Conservation (phyloP, 2,888 invertebrate species). For the Oegoconia quadripuncta region DNA sequence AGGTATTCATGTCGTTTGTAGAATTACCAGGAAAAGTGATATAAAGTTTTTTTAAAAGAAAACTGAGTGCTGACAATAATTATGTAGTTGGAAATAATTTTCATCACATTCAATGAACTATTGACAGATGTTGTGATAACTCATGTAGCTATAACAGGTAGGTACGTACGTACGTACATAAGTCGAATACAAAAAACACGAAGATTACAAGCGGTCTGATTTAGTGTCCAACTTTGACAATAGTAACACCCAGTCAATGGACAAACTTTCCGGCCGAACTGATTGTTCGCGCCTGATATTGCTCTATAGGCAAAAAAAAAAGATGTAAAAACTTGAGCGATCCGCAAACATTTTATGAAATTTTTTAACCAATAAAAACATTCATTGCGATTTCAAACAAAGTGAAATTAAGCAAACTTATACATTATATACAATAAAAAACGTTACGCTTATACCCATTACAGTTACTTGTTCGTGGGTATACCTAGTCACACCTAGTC, state of each 20-base stretch:
- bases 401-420: too few species aligned
- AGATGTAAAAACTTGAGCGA: constrained; percentile 3
- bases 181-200: constrained; percentile 21
- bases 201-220: constrained; percentile 42
- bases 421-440: too few species aligned
- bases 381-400: neutral
- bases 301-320: constrained; percentile 14
- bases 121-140: too few species aligned
- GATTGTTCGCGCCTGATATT: constrained; percentile 50
- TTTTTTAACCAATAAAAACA: neutral
- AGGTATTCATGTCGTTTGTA: too few species aligned
- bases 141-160: neutral
- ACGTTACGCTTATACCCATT: too few species aligned
- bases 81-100: too few species aligned
- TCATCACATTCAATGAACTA: too few species aligned
- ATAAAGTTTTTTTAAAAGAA: too few species aligned
- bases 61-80: too few species aligned
- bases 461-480: too few species aligned
- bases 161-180: neutral
- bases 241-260: constrained; percentile 52
- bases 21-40: too few species aligned
- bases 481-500: too few species aligned
- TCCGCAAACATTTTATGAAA: constrained; percentile 1
- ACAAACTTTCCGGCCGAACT: constrained; percentile 43
- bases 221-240: constrained; percentile 51